Conservation (phyloP, 2,888 invertebrate genomes). For the Hypsopygia costalis region DNA sequence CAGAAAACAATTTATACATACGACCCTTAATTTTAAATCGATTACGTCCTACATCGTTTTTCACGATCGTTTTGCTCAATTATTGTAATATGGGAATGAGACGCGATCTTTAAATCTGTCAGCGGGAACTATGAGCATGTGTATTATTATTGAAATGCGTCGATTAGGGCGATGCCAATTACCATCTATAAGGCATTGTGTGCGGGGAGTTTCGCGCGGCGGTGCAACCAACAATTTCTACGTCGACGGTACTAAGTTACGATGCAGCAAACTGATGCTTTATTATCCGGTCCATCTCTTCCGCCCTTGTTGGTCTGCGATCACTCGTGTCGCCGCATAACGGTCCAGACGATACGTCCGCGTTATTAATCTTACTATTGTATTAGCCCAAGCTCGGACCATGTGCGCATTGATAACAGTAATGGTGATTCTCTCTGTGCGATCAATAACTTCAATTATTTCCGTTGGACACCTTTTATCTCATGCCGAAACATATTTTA, state of each 20-base stretch:
- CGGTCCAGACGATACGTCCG: conserved; percentile 63
- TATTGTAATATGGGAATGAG: conserved; percentile 1
- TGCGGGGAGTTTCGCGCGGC: conserved; percentile 44
- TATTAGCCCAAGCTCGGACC: conserved; percentile 66
- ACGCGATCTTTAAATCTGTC: conserved; percentile 24
- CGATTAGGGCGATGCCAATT: conserved; percentile 59
- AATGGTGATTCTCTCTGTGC: conserved; percentile 57
- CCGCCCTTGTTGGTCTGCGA: conserved; percentile 71
- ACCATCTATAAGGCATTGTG: conserved; percentile 54
- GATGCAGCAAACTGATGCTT: conserved; percentile 65
- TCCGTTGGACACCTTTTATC: conserved; percentile 55
- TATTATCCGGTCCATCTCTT: conserved; percentile 76
- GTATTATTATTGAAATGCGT: conserved; percentile 53
- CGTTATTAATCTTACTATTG: conserved; percentile 77
- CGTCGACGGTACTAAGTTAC: conserved; percentile 72
- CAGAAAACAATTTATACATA: too few relatives aligned
- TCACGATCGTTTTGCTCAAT: too few relatives aligned
- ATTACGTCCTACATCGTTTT: too few relatives aligned
- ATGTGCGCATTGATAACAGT: conserved; percentile 70
- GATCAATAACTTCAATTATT: conserved; percentile 67
- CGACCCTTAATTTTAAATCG: too few relatives aligned
- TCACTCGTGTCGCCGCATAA: conserved; percentile 69
- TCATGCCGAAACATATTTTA: conserved; percentile 11
- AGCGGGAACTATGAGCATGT: conserved; percentile 29
- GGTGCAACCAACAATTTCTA: conserved; percentile 69